These are phyloP conservation scores for Hippocampus guttulatus DNA, from an alignment of 2,113 vertebrate genomes.

Conservation along the genomic window DNA sequence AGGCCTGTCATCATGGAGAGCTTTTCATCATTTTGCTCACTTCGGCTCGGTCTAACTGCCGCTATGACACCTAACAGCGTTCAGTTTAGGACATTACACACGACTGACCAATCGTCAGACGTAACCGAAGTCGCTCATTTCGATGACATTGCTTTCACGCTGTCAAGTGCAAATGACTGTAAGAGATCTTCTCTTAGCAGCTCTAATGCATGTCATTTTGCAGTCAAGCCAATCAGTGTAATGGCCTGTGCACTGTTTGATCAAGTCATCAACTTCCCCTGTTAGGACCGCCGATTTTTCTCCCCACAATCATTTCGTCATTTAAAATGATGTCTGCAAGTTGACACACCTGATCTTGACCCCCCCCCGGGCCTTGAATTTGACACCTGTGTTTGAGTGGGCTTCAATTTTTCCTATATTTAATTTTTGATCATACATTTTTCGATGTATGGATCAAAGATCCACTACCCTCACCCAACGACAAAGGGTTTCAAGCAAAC, in stretches of 20 bases:
- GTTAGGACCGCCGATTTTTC: constrained; percentile 21
- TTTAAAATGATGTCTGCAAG: constrained; percentile 44
- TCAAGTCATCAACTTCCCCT: constrained; percentile 35
- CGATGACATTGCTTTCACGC: constrained; percentile 13
- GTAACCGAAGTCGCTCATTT: constrained; percentile 17
- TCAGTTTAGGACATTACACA: constrained; percentile 6
- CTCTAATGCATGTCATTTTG: constrained; percentile 42
- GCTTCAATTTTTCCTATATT: no score
- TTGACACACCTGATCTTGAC: no score
- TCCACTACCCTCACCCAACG: no score
- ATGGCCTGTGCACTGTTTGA: constrained; percentile 44
- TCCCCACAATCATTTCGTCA: constrained; percentile 20
- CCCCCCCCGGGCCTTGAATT: no score
- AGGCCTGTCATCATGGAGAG: constrained; percentile 22
- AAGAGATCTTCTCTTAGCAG: constrained; percentile 44
- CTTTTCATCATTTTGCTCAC: not conserved
- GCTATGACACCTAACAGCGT: not conserved
- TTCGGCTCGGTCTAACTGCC: not conserved
- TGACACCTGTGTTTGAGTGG: no score
- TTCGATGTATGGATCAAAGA: no score
- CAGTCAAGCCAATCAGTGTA: constrained; percentile 48
- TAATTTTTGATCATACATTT: no score
- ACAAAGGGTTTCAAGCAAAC: no score
- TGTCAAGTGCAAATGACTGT: constrained; percentile 24
- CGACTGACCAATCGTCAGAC: constrained; percentile 1